phyloP scores from a whole-genome alignment of 2,888 invertebrate species.

The Leptinotarsa rubiginosa region DNA sequence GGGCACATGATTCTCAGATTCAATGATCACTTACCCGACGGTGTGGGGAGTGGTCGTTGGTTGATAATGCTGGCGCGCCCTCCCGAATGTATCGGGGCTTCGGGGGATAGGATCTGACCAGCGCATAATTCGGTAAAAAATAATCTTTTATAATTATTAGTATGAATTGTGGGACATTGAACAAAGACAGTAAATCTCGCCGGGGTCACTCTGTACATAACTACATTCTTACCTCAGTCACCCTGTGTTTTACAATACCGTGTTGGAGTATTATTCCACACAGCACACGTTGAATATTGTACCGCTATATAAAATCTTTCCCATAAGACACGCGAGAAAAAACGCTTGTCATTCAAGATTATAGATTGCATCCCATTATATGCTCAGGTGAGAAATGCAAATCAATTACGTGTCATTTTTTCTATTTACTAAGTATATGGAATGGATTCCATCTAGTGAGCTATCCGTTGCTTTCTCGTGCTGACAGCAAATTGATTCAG shows the following conservation, averaged over 20 bases:
- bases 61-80: too few relatives aligned
- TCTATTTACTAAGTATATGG: not conserved
- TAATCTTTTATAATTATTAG: too few relatives aligned
- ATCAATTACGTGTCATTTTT: constrained; percentile 11
- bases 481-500: constrained; percentile 8
- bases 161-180: too few relatives aligned
- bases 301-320: constrained; percentile 6
- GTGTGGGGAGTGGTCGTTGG: too few relatives aligned
- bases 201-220: too few relatives aligned
- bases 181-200: too few relatives aligned
- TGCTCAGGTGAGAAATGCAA: not conserved
- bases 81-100: too few relatives aligned
- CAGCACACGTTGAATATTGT: not conserved
- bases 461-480: not conserved
- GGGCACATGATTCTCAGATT: too few relatives aligned
- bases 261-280: not conserved
- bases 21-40: too few relatives aligned
- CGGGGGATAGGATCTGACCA: too few relatives aligned
- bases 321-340: constrained; percentile 4
- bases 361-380: constrained; percentile 14
- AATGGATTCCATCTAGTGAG: not conserved
- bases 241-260: not conserved
- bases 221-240: too few relatives aligned
- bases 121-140: too few relatives aligned
- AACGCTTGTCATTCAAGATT: constrained; percentile 18